Evolutionary conservation across 1,140 invertebrate species (phyloP).

Genomic region (Zeugodacus cucurbitae): DNA sequence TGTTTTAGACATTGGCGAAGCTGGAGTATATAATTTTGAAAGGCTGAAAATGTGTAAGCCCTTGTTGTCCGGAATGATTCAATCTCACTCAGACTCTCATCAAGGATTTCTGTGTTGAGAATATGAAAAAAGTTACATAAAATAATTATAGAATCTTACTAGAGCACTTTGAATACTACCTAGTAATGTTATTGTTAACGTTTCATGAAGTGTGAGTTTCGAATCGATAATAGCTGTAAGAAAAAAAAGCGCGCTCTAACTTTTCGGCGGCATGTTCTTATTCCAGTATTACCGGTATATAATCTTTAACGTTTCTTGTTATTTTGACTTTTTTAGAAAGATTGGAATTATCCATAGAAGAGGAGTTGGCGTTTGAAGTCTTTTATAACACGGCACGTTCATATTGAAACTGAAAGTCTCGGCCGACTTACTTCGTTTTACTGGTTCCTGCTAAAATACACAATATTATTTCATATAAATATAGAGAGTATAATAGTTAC

Average conservation of each 20-base stretch:
- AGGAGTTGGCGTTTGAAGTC: not conserved
- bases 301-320: conserved; percentile 64
- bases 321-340: conserved; percentile 59
- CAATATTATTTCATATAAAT: not conserved
- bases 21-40: conserved; percentile 74
- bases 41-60: conserved; percentile 54
- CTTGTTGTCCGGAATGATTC: conserved; percentile 66
- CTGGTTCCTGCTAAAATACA: not conserved
- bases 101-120: conserved; percentile 74
- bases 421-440: not conserved
- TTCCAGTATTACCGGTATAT: conserved; percentile 68
- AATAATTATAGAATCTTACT: not conserved
- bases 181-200: conserved; percentile 76
- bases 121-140: conserved; percentile 15
- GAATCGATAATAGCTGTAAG: conserved; percentile 78
- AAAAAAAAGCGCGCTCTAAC: conserved; percentile 76
- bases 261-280: conserved; percentile 75
- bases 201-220: conserved; percentile 72
- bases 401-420: not conserved
- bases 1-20: conserved; percentile 81
- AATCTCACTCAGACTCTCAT: conserved; percentile 79
- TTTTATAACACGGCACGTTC: not conserved
- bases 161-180: conserved; percentile 63
- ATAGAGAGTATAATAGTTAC: not conserved
- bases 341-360: conserved; percentile 48